Evolutionary conservation across 2,888 invertebrate species (phyloP).

Genomic region (Eledone cirrhosa): DNA sequence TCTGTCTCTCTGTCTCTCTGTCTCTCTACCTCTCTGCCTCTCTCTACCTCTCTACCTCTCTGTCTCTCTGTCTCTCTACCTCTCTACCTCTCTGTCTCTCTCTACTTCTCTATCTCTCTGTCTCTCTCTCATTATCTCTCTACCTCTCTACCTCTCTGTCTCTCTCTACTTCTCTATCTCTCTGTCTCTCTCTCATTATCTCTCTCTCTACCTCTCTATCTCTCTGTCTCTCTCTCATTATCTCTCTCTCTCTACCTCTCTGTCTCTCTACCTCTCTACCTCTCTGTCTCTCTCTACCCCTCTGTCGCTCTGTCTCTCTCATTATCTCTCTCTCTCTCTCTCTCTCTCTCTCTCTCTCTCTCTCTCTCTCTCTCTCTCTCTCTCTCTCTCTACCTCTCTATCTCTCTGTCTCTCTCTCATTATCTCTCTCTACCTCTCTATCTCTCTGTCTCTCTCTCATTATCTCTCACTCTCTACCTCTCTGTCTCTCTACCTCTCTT

Average conservation of each 20-base stretch:
- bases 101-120: background rate
- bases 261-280: background rate
- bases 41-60: background rate
- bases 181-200: background rate
- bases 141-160: slow-evolving; percentile 8
- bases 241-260: slow-evolving; percentile 22
- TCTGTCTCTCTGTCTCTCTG: background rate
- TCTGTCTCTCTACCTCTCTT: too few relatives aligned
- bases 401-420: too few relatives aligned
- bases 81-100: slow-evolving; percentile 4
- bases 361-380: background rate
- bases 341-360: slow-evolving; percentile 16
- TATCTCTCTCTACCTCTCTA: too few relatives aligned
- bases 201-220: slow-evolving; percentile 13
- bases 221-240: slow-evolving; percentile 11
- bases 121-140: slow-evolving; percentile 8
- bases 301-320: too few relatives aligned
- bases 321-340: background rate
- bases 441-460: too few relatives aligned
- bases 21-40: slow-evolving; percentile 7
- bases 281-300: background rate
- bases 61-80: background rate
- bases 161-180: slow-evolving; percentile 3
- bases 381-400: background rate
- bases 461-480: too few relatives aligned